Base-by-base conservation (phyloP, 2,797 vertebrate species). In the Periophthalmus magnuspinnatus region DNA sequence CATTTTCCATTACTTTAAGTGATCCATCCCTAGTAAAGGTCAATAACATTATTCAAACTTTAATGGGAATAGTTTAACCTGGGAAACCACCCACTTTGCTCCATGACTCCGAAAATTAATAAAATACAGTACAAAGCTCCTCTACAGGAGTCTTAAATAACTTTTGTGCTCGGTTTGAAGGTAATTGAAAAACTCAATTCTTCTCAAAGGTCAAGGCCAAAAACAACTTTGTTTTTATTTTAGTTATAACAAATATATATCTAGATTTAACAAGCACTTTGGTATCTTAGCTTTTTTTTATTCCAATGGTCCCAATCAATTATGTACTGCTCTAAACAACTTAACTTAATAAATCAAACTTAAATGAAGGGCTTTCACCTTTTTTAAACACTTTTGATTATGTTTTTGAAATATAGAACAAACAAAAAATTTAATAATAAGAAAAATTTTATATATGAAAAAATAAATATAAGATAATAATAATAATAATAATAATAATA, bases 31-130 rank as follows among this genome's bases (percentile, higher is more conserved):
- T 83, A 78, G 81, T 86, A 90, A 90, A 92, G 89, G 89, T 90
- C 88, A 90, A 85, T 83, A 86, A 79, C 87, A 91, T 91, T 87
- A 90, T 91, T 91, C 87, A 89, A 86, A 86, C 81, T 88, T 90
- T 91, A 89, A 89, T 90, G 79, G 84, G 72, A 88, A 86, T 81
- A 78, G 83, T 91, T 87, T 86, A 91, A 90, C 88, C 87, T 86
- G 74, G 83, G 76, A 86, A 88, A 87, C 71, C 80, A 82, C 77
- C 58, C 77, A 77, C 85, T 79, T 85, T 85, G 66, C 76, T 68
- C 74, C 41, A 68, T 70, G 67, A 79, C 75, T 79, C 71, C 71
- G 72, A 77, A 55, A 72, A 70, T 85, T 65, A 85, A 50, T 77
- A 74, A 70, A 86, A 81, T 83, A 34, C 58, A 33, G 56, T 28